These are phyloP conservation scores for Acrobeloides nanus DNA, from an alignment of 2,888 invertebrate species.

Conservation along the genomic window DNA sequence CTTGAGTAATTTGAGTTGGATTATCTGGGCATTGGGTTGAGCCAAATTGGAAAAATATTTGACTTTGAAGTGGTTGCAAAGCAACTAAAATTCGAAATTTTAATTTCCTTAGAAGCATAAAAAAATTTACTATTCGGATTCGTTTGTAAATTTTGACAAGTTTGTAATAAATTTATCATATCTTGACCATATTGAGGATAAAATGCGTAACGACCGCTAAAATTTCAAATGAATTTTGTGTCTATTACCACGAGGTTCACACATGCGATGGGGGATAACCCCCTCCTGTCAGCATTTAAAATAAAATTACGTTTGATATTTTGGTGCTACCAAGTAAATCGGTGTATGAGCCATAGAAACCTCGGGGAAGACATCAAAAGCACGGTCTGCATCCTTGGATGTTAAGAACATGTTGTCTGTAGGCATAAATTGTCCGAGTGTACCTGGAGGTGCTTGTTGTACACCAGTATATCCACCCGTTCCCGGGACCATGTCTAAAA, in stretches of 20 bases:
- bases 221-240: too few relatives aligned
- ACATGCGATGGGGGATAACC: background rate
- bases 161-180: conserved; percentile 42
- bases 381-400: conserved; percentile 44
- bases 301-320: conserved; percentile 38
- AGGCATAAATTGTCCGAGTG: conserved; percentile 33
- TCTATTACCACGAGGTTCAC: too few relatives aligned
- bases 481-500: conserved; percentile 26
- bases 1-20: conserved; percentile 35
- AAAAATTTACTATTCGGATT: conserved; percentile 25
- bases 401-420: conserved; percentile 52
- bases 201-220: conserved; percentile 35
- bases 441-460: too few relatives aligned
- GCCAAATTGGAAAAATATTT: conserved; percentile 36
- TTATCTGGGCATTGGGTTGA: conserved; percentile 47
- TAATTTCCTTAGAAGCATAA: background rate
- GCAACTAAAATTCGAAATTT: conserved; percentile 31
- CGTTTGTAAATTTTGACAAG: conserved; percentile 40
- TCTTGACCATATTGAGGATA: conserved; percentile 40
- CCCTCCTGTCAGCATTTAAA: background rate
- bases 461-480: too few relatives aligned
- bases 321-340: conserved; percentile 40
- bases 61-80: conserved; percentile 40
- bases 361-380: conserved; percentile 51
- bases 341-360: conserved; percentile 46